Conservation (phyloP, 2,888 invertebrate species). For the Nineta flava region DNA sequence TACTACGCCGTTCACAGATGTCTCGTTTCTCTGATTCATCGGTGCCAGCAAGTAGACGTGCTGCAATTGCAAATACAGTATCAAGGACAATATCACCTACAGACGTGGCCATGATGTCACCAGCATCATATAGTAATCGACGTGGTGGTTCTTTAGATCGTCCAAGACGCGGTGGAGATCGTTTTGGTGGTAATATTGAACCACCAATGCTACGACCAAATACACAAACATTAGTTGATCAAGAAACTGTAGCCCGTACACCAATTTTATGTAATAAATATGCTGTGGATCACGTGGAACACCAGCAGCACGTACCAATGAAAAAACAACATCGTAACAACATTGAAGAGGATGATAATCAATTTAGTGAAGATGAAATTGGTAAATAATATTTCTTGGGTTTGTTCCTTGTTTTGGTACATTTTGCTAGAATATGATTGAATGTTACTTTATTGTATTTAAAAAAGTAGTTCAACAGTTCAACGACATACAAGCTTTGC, state of each 20-base stretch:
- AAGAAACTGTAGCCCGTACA: constrained; percentile 29
- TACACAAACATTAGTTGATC: constrained; percentile 22
- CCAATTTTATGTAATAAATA: constrained; percentile 57
- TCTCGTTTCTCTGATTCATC: constrained; percentile 24
- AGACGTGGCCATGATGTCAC: background rate
- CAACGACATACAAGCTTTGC: no score
- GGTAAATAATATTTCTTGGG: background rate
- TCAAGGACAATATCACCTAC: background rate
- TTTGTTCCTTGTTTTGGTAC: no score
- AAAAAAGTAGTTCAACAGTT: no score
- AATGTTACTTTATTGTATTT: no score
- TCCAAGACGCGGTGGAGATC: constrained; percentile 14
- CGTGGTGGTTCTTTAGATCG: constrained; percentile 24
- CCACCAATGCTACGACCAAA: constrained; percentile 9
- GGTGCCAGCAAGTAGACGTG: constrained; percentile 11
- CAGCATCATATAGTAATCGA: background rate
- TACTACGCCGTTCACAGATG: constrained; percentile 22
- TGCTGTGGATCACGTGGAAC: constrained; percentile 37
- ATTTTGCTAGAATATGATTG: no score
- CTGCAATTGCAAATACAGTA: constrained; percentile 2
- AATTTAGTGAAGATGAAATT: background rate
- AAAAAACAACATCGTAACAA: background rate
- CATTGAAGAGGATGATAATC: background rate
- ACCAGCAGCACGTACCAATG: constrained; percentile 11
- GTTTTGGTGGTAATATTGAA: constrained; percentile 10